Percentiles rank a stretch among this genome's conserved stretches.
Evolutionary conservation across 2,888 invertebrate species (phyloP).

Genomic region (Apocheima hispidaria): DNA sequence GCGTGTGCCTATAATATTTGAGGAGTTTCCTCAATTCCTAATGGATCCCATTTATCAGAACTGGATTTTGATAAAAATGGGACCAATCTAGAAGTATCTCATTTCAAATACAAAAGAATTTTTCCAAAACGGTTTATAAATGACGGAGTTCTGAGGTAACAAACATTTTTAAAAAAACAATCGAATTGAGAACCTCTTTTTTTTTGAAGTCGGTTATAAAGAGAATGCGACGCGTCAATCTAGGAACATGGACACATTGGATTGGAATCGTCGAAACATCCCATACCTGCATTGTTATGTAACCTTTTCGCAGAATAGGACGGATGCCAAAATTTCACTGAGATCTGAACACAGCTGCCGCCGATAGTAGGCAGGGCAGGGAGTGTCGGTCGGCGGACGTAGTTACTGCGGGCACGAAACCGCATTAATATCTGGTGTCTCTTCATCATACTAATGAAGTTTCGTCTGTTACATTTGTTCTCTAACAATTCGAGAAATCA

Average conservation of each 20-base stretch:
- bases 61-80: no score
- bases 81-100: no score
- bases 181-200: no score
- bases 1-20: no score
- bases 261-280: constrained; percentile 52
- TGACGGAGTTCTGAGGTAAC: no score
- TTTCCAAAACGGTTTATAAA: no score
- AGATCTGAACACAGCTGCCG: constrained; percentile 48
- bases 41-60: no score
- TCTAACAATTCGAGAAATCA: neutral
- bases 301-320: constrained; percentile 75
- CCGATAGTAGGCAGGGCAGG: constrained; percentile 45
- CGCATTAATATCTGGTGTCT: constrained; percentile 34
- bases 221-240: neutral
- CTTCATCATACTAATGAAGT: constrained; percentile 18
- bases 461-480: neutral
- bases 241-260: constrained; percentile 32
- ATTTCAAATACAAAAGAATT: no score
- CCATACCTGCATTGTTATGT: constrained; percentile 79
- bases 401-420: constrained; percentile 43
- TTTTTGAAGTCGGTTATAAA: no score
- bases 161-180: no score
- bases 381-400: constrained; percentile 34
- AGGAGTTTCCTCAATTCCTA: no score
- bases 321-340: constrained; percentile 75